Conservation (phyloP, 2,888 invertebrate species). For the Drosophila algonquin region DNA sequence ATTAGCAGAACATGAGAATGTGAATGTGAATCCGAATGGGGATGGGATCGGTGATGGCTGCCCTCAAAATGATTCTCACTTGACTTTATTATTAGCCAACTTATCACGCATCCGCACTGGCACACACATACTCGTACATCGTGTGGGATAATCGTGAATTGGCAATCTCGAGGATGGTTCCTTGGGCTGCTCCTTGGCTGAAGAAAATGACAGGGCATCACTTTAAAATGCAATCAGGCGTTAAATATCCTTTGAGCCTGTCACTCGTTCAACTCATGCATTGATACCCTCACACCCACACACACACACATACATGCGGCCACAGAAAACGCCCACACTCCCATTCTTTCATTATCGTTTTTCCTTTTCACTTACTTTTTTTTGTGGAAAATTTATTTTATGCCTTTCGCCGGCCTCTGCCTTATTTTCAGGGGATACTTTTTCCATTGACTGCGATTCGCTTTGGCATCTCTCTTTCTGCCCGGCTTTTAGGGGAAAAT, state of each 20-base stretch:
- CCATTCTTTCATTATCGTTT: constrained; percentile 47
- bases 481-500: constrained; percentile 26
- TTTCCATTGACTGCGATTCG: constrained; percentile 40
- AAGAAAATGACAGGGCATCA: constrained; percentile 56
- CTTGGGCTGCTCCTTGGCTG: constrained; percentile 6
- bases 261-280: constrained; percentile 53
- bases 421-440: constrained; percentile 46
- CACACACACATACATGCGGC: not conserved
- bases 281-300: constrained; percentile 37
- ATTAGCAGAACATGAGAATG: constrained; percentile 34
- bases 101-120: constrained; percentile 36
- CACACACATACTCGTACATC: constrained; percentile 13
- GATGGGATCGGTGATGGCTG: no score
- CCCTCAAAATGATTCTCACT: constrained; percentile 36
- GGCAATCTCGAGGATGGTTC: constrained; percentile 51
- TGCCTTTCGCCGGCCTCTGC: constrained; percentile 44
- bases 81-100: constrained; percentile 47
- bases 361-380: constrained; percentile 24
- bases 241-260: constrained; percentile 66
- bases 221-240: constrained; percentile 71
- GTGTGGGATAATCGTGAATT: constrained; percentile 34
- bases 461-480: constrained; percentile 10
- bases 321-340: constrained; percentile 5
- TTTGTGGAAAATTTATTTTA: constrained; percentile 52
- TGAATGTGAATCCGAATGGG: not conserved